Evolutionary conservation across 1,140 invertebrate genomes (phyloP).

Genomic region (Liolophura sinensis): DNA sequence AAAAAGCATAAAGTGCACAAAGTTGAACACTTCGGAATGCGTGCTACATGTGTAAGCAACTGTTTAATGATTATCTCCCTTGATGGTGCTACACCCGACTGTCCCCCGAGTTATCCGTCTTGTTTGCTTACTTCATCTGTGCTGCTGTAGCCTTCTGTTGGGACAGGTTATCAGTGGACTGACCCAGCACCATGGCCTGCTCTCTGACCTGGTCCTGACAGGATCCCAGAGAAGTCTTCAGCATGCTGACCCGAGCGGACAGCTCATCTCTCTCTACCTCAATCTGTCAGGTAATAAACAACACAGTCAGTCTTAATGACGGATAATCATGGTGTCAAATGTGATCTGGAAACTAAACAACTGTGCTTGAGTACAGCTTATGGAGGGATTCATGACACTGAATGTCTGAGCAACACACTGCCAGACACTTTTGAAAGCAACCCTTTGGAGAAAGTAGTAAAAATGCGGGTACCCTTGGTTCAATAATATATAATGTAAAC

Average conservation of each 20-base stretch:
- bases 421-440: too few species aligned
- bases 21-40: too few species aligned
- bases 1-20: too few species aligned
- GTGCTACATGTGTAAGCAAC: too few species aligned
- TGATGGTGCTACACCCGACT: too few species aligned
- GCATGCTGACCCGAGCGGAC: conserved; percentile 30
- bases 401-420: too few species aligned
- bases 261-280: conserved; percentile 48
- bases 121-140: conserved; percentile 52
- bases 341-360: neutral
- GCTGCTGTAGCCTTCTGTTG: conserved; percentile 43
- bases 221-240: conserved; percentile 43
- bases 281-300: conserved; percentile 24
- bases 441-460: too few species aligned
- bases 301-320: neutral
- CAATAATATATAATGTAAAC: too few species aligned
- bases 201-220: conserved; percentile 51
- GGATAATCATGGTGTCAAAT: neutral
- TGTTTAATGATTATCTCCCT: too few species aligned
- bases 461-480: too few species aligned
- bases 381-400: too few species aligned
- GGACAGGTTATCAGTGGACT: conserved; percentile 40
- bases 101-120: too few species aligned
- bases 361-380: neutral
- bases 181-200: conserved; percentile 33